A percentile compares a stretch with the other conserved stretches of the same genome.
phyloP scores from a whole-genome alignment of 2,113 vertebrate genomes.

The Copsychus sechellarum region DNA sequence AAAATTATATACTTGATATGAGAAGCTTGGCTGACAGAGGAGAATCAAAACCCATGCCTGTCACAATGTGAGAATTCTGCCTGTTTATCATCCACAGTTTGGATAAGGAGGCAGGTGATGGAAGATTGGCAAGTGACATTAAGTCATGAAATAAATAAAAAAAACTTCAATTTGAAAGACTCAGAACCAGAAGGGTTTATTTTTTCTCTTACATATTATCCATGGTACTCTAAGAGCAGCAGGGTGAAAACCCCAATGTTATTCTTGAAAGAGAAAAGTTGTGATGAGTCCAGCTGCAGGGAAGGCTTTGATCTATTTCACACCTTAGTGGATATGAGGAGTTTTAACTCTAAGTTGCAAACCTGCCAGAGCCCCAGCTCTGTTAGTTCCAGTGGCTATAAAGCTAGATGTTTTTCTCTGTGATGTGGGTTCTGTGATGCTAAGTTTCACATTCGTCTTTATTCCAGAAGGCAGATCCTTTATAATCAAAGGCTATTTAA shows the following conservation, averaged over 20 bases:
- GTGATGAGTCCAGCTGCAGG: neutral
- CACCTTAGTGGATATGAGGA: neutral
- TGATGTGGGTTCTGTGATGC: neutral
- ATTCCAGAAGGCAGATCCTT: neutral
- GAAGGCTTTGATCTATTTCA: neutral
- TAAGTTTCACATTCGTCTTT: neutral
- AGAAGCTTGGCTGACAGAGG: neutral
- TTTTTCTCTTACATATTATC: neutral
- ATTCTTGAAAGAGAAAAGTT: neutral
- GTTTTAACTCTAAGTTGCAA: neutral
- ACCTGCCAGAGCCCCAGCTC: neutral
- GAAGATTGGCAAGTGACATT: neutral
- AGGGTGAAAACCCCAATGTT: neutral
- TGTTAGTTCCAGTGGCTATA: neutral
- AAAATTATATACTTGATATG: neutral
- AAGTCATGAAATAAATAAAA: neutral
- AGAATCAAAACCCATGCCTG: neutral
- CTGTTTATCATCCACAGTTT: neutral
- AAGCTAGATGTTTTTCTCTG: neutral
- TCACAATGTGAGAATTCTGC: slow-evolving; percentile 1
- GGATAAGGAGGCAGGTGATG: neutral
- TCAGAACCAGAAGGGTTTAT: neutral
- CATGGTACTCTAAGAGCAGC: neutral
- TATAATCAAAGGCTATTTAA: neutral
- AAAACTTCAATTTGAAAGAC: neutral